These are phyloP conservation scores for Parazoanthus swiftii DNA, from an alignment of 92 coral and sea anemone species.

Conservation along the genomic window DNA sequence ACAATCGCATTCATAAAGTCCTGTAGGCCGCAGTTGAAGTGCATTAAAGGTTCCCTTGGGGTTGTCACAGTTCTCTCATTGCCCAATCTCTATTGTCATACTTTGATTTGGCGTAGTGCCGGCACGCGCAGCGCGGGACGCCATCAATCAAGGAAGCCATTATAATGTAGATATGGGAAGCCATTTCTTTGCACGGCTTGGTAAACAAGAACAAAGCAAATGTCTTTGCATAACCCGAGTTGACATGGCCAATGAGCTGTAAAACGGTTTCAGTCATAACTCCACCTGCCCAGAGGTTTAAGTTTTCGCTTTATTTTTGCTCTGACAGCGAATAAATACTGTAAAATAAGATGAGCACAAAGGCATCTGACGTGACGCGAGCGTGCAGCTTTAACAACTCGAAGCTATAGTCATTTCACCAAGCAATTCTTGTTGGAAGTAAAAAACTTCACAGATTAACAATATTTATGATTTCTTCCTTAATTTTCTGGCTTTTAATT, in stretches of 20 bases:
- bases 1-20: constrained; percentile 27
- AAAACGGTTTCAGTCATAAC: constrained; percentile 34
- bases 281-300: constrained; percentile 20
- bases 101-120: constrained; percentile 47
- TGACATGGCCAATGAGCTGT: constrained; percentile 37
- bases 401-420: neutral
- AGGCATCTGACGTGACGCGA: neutral
- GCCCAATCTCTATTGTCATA: constrained; percentile 15
- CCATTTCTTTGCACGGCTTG: constrained; percentile 57
- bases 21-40: neutral
- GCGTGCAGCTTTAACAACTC: neutral
- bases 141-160: constrained; percentile 68
- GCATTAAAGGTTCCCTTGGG: constrained; percentile 29
- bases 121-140: constrained; percentile 84
- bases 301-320: constrained; percentile 4
- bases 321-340: neutral
- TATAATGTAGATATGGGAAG: constrained; percentile 74
- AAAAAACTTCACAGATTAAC: neutral
- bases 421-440: neutral
- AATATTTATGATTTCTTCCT: neutral
- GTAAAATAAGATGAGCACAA: neutral
- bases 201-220: constrained; percentile 52
- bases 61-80: constrained; percentile 14
- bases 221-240: neutral
- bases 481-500: constrained; percentile 9